Percentiles rank a stretch among this genome's conserved stretches.
Evolutionary conservation across 2,113 vertebrate genomes (phyloP).

Genomic region (Cryptomyrus ogoouensis): DNA sequence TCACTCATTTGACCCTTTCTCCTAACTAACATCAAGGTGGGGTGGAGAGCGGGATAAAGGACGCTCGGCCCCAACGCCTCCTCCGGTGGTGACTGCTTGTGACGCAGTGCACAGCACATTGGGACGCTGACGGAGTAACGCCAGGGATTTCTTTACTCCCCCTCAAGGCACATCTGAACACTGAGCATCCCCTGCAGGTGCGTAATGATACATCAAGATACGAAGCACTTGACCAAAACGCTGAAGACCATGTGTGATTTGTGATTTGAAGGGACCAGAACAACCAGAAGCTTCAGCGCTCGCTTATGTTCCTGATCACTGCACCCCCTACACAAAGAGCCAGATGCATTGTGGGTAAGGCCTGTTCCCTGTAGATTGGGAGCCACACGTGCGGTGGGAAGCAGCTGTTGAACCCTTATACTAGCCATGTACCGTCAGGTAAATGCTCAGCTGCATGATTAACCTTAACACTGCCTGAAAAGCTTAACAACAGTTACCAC

Average conservation of each 20-base stretch:
- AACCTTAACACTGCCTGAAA: background rate
- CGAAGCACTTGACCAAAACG: background rate
- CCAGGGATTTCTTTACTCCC: background rate
- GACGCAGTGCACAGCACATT: background rate
- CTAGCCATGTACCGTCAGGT: background rate
- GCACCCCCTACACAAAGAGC: background rate
- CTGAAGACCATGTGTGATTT: background rate
- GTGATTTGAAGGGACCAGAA: background rate
- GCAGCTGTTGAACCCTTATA: background rate
- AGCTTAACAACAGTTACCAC: background rate
- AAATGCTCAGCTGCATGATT: background rate
- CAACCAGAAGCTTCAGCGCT: background rate
- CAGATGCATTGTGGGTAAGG: background rate
- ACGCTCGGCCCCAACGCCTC: background rate
- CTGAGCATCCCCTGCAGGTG: background rate
- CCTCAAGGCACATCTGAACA: background rate
- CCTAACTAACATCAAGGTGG: background rate
- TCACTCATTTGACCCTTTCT: background rate
- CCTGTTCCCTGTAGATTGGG: background rate
- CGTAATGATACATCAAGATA: background rate
- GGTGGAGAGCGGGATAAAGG: background rate
- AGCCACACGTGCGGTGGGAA: background rate
- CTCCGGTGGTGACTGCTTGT: background rate
- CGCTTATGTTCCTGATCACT: background rate
- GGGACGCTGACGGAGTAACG: background rate